Evolutionary conservation across 2,888 invertebrate genomes (phyloP), one percentile per base, ranked within the genome.

Genomic region (Elmis aenea): DNA sequence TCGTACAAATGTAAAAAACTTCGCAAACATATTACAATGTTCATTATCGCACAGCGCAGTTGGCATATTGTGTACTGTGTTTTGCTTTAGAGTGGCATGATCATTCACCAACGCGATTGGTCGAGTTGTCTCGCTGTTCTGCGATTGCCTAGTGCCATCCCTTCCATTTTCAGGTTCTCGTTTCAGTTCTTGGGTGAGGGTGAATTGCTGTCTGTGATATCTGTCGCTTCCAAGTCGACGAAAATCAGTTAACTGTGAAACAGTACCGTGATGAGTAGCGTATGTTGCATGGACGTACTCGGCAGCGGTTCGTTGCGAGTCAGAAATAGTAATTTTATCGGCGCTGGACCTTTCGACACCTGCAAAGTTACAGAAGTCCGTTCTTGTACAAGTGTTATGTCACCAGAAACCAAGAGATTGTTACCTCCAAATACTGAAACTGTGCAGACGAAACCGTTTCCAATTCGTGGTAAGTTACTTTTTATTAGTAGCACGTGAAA

Each of bases 401-500:
- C 83, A 10, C 73, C 76, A 38, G 77, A 78, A 62, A 79, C 77
- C 5, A 76, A 77, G 61, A 70, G 79, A 58, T 72, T 83, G 46
- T 64, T 83, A 59, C 85, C 86, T 40, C 86, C 87, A 30, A 85
- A 84, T 5, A 80, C 85, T 40, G 88, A 87, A 62, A 89, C 89
- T 26, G 85, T 89, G 31, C 85, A 86, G 76, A 89, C 89, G 24
- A 89, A 89, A 72, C 89, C 89, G 41, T 89, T 89, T 69, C 89
- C 89, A 15, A 83, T 89, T 51, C 76, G 88, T 74, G 85, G 86
- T 86, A 72, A 70, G 68, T 53, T 3, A 6, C 5, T 18, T 18
- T 18, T 18, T 5, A 5, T 5, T 5, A 5, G 18, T 5, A 18
- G 5, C 18, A 18, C 18, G 18, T 18, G 18, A 18, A 18, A 8